Evolutionary conservation across 2,797 vertebrate species (phyloP).

Genomic region (Pseudochromis fuscus): DNA sequence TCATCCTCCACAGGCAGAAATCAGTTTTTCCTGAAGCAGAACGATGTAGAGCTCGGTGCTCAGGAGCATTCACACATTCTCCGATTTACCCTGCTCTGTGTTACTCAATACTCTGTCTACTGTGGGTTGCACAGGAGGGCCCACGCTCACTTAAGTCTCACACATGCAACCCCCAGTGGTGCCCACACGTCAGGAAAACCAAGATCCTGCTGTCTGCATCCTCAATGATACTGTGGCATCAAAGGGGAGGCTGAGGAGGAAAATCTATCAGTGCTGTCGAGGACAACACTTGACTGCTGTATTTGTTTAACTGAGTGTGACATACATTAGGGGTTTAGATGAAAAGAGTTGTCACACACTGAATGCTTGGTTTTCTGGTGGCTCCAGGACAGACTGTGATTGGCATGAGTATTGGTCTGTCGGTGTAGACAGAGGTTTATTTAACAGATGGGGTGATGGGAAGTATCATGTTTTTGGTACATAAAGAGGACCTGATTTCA

Average conservation of each 20-base stretch:
- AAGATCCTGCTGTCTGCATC: slow-evolving; percentile 15
- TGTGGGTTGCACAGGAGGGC: slow-evolving; percentile 11
- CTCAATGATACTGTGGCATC: slow-evolving; percentile 19
- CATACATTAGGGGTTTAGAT: not conserved
- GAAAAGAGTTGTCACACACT: not conserved
- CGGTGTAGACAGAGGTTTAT: slow-evolving; percentile 7
- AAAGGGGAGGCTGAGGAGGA: not conserved
- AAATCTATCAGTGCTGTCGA: slow-evolving; percentile 15
- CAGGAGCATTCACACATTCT: slow-evolving; percentile 10
- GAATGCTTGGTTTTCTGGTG: slow-evolving; percentile 18
- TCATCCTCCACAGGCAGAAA: slow-evolving; percentile 1
- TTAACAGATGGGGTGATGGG: not conserved
- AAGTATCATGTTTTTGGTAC: no score
- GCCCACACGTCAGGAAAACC: slow-evolving; percentile 28
- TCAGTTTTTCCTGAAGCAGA: slow-evolving; percentile 40
- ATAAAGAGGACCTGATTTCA: not conserved
- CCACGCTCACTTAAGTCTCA: slow-evolving; percentile 9
- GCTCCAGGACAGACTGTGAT: not conserved
- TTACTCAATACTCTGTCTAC: slow-evolving; percentile 24
- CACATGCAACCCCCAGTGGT: slow-evolving; percentile 9
- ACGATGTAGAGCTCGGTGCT: slow-evolving; percentile 14
- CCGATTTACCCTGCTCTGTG: slow-evolving; percentile 6
- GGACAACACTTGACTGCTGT: slow-evolving; percentile 9
- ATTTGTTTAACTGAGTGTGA: not conserved
- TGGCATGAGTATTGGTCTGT: slow-evolving; percentile 18